Base-by-base conservation (phyloP, 2,113 vertebrate genomes). In the Apteryx mantelli region DNA sequence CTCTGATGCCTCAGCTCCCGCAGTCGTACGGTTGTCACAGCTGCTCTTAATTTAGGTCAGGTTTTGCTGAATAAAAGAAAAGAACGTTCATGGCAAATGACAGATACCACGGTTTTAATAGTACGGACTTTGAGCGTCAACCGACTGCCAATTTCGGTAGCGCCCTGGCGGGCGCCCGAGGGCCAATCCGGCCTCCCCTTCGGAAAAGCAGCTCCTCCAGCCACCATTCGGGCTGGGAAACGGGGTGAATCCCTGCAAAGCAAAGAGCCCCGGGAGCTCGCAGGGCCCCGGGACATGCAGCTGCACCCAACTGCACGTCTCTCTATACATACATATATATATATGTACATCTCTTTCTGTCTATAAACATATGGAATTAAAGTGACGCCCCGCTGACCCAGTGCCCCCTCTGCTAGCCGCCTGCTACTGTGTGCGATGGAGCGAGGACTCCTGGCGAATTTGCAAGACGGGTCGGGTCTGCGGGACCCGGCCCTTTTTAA, bases 141-240 rank as follows among this genome's bases (percentile, higher is more conserved):
- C 25, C 5, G 0, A 30, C 32, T 8, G 3, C 66, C 30, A 2
- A 1, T 21, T 44, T 13, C 11, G 9, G 61, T 63, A 61, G 38
- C 56, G 16, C 30, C 44, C 42, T 17, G 1, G 58, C 19, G 25
- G 69, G 80, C 3, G 10, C 63, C 8, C 5, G 2, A 22, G 75
- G 32, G 18, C 44, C 40, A 32, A 20, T 28, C 26, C 65, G 34
- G 50, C 60, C 40, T 55, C 84, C 89, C 46, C 56, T 10, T 34
- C 73, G 17, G 0, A 53, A 77, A 80, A 22, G 1, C 94, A 70
- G 34, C 34, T 38, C 46, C 75, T 15, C 24, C 75, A 32, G 75
- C 14, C 5, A 20, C 21, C 0, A 0, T 7, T n/a, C 0, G 2
- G 48, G 17, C 36, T 68, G 64, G 64, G 68, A 65, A 68, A 55